Percentiles rank a stretch among this genome's conserved stretches.
These are phyloP conservation scores for Papilio xuthus DNA, from an alignment of 1,140 invertebrate species.

Conservation along the genomic window DNA sequence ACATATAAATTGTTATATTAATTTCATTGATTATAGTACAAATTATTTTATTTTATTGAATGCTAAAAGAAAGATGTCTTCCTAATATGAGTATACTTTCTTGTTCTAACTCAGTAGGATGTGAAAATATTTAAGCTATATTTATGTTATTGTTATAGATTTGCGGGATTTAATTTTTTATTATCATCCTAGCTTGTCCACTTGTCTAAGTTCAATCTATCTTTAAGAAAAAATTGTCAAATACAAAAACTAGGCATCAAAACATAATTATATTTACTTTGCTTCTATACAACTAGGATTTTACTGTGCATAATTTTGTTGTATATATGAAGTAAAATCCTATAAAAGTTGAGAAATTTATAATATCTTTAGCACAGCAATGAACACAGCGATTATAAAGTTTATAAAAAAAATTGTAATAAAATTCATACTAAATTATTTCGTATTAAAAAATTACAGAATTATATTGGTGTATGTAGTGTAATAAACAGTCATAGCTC, in stretches of 20 bases:
- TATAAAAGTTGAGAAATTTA: no score
- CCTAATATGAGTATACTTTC: background rate
- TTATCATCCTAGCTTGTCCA: background rate
- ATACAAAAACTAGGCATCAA: background rate
- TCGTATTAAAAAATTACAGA: background rate
- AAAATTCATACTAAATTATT: background rate
- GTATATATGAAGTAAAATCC: background rate
- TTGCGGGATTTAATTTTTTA: no score
- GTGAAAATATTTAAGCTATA: no score
- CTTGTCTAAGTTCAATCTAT: background rate
- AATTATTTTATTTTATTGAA: background rate
- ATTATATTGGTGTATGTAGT: background rate
- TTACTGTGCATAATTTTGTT: background rate
- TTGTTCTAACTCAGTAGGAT: no score
- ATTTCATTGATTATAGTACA: conserved; percentile 3
- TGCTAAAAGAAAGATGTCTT: background rate
- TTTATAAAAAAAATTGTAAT: background rate
- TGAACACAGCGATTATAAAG: background rate
- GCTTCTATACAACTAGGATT: no score
- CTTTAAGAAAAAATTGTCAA: background rate
- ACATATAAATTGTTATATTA: background rate
- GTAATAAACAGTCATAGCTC: background rate
- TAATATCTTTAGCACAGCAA: no score
- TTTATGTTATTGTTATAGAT: background rate
- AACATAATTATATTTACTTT: no score